phyloP scores from a whole-genome alignment of 2,113 vertebrate species.

The Sclerurus mexicanus region DNA sequence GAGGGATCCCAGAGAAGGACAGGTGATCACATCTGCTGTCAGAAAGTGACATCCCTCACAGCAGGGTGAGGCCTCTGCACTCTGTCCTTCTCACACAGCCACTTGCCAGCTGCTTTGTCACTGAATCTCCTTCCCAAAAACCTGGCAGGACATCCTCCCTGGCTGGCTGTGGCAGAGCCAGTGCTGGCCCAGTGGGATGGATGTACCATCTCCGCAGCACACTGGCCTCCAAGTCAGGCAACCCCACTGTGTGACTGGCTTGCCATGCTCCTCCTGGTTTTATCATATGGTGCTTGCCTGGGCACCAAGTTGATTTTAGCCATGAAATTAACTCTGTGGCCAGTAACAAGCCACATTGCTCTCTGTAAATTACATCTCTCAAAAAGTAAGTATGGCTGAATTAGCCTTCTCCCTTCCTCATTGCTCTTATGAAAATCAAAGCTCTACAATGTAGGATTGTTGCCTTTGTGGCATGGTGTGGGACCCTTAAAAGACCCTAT shows the following conservation, averaged over 20 bases:
- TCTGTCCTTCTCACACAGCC: neutral
- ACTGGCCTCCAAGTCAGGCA: neutral
- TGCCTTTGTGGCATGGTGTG: neutral
- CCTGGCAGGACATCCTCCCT: neutral
- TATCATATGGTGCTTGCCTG: neutral
- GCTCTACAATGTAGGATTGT: neutral
- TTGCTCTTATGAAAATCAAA: neutral
- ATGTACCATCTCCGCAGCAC: neutral
- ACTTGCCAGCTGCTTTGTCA: neutral
- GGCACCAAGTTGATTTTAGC: neutral
- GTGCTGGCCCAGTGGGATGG: rapidly evolving
- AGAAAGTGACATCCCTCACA: neutral
- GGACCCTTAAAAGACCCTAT: neutral
- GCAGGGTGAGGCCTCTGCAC: neutral
- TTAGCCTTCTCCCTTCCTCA: neutral
- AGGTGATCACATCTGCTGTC: neutral
- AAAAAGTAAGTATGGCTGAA: neutral
- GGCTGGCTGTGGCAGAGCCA: neutral
- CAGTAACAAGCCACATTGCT: neutral
- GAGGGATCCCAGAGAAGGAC: neutral
- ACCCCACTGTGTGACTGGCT: neutral
- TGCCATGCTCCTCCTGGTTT: neutral
- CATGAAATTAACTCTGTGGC: neutral
- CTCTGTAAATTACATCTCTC: neutral
- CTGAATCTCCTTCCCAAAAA: neutral